A percentile compares a stretch with the other conserved stretches of the same genome.
Evolutionary conservation across 2,797 vertebrate genomes (phyloP).

Genomic region (Acomys russatus): DNA sequence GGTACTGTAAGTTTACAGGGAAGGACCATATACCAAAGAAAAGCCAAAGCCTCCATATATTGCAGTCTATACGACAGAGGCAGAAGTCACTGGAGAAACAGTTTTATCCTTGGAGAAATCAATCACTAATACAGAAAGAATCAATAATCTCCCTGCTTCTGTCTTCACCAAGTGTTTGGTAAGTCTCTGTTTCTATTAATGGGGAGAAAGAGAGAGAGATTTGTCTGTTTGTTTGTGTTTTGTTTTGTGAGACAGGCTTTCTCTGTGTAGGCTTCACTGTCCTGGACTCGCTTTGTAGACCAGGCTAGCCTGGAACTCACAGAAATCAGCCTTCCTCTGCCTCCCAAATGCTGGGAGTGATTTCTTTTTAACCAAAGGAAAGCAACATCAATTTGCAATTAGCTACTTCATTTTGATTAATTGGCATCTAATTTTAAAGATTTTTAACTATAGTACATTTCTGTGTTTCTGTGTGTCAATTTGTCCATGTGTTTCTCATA

Average conservation of each 20-base stretch:
- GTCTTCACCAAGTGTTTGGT: not conserved
- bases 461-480: not conserved
- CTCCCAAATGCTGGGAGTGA: too few species aligned
- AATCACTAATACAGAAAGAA: not conserved
- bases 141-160: not conserved
- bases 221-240: too few species aligned
- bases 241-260: too few species aligned
- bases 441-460: not conserved
- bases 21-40: not conserved
- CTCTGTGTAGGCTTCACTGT: too few species aligned
- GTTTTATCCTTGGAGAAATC: not conserved
- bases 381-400: not conserved
- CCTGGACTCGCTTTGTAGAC: too few species aligned
- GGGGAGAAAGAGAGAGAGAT: not conserved
- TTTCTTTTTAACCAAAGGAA: not conserved
- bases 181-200: slow-evolving; percentile 9
- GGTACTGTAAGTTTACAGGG: not conserved
- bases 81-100: not conserved
- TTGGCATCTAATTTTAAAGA: not conserved
- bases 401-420: not conserved
- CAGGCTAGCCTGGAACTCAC: too few species aligned
- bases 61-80: not conserved
- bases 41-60: not conserved
- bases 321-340: too few species aligned
- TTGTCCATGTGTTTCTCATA: not conserved